phyloP scores from a whole-genome alignment of 2,888 invertebrate species.

The Anthoptus insignis region DNA sequence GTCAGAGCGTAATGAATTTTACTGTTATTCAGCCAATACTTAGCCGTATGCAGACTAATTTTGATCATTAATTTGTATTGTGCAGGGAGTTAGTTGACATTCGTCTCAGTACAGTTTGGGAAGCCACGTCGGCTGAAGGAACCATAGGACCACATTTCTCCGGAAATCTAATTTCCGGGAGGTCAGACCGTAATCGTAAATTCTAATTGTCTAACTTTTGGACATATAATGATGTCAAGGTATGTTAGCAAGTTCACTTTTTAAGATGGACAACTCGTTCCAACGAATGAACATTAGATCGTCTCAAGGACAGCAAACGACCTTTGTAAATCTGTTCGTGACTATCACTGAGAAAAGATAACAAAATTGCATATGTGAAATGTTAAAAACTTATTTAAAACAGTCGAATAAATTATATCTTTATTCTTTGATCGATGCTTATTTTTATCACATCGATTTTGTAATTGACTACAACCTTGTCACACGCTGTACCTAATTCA shows the following conservation, averaged over 20 bases:
- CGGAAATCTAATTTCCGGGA: no score
- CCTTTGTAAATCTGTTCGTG: slow-evolving; percentile 10
- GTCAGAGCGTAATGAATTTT: no score
- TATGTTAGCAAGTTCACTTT: slow-evolving; percentile 7
- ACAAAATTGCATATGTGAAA: background rate
- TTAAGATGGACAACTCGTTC: slow-evolving; percentile 3
- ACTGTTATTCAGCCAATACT: no score
- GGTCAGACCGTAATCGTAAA: no score
- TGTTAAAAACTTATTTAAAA: background rate
- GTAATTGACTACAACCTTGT: slow-evolving; percentile 15
- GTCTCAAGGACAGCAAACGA: slow-evolving; percentile 21
- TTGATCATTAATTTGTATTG: slow-evolving; percentile 2
- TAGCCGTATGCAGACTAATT: no score
- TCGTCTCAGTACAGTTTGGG: no score
- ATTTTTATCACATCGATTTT: slow-evolving; percentile 17
- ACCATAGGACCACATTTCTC: no score
- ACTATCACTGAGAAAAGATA: slow-evolving; percentile 1
- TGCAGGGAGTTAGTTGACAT: no score
- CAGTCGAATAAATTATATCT: background rate
- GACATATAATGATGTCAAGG: slow-evolving; percentile 26
- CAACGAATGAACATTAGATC: slow-evolving; percentile 10
- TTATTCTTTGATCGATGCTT: background rate
- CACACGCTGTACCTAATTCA: background rate
- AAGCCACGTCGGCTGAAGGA: no score
- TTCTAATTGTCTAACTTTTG: no score